Conservation (phyloP, 2,888 invertebrate species). For the Sclerodermus sp. region DNA sequence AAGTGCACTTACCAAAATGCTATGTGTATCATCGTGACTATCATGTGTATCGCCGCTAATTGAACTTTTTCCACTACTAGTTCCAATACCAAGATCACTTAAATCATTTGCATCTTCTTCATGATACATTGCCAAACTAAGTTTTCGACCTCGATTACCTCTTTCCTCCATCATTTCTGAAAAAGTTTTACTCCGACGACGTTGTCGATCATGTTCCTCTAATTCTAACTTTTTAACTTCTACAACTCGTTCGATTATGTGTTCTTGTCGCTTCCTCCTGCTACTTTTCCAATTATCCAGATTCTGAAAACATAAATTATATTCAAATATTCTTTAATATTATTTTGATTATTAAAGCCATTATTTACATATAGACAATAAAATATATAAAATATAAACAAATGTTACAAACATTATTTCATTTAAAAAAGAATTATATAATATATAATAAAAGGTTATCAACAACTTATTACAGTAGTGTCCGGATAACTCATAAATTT, state of each 20-base stretch:
- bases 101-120: constrained; percentile 83
- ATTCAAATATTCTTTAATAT: too few species aligned
- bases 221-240: constrained; percentile 86
- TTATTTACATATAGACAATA: constrained; percentile 2
- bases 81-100: constrained; percentile 76
- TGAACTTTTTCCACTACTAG: constrained; percentile 56
- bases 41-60: constrained; percentile 51
- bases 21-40: constrained; percentile 53
- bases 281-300: constrained; percentile 93
- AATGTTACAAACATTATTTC: background rate
- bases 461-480: too few species aligned
- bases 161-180: constrained; percentile 92
- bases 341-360: too few species aligned
- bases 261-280: constrained; percentile 87
- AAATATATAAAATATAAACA: background rate
- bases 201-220: constrained; percentile 71
- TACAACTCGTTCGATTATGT: constrained; percentile 86
- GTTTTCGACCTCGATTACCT: constrained; percentile 63
- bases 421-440: too few species aligned
- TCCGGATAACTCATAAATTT: too few species aligned
- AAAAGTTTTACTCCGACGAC: constrained; percentile 87
- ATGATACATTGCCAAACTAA: constrained; percentile 70
- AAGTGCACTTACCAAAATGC: constrained; percentile 52
- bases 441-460: too few species aligned
- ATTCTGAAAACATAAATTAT: constrained; percentile 69